Percentiles rank a stretch among this genome's conserved stretches.
Conservation (phyloP, 2,888 invertebrate species). For the Erebia epiphron region DNA sequence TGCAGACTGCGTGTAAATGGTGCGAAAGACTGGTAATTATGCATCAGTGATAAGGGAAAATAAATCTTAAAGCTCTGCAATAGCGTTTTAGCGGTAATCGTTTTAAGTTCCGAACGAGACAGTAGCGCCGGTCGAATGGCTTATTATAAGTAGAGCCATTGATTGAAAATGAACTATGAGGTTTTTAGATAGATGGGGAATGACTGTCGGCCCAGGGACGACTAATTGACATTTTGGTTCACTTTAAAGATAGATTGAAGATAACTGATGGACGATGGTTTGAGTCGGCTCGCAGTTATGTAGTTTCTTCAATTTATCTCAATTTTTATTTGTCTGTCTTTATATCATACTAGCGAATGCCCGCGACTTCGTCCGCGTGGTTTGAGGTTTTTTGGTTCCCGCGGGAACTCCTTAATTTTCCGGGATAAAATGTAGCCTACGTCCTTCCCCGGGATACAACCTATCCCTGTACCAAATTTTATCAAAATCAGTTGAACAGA, state of each 20-base stretch:
- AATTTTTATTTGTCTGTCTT: no score
- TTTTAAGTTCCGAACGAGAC: slow-evolving; percentile 46
- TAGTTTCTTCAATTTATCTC: no score
- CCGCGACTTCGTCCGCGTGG: no score
- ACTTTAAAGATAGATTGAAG: not conserved
- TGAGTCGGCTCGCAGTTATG: not conserved
- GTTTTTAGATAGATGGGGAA: slow-evolving; percentile 32
- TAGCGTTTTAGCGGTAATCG: slow-evolving; percentile 39
- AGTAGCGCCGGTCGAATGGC: slow-evolving; percentile 50
- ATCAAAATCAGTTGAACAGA: no score
- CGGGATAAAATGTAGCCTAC: no score
- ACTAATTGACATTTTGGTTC: slow-evolving; percentile 36
- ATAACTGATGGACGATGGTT: slow-evolving; percentile 2
- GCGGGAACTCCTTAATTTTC: no score
- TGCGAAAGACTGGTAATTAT: slow-evolving; percentile 42
- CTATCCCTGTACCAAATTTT: no score
- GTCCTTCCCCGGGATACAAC: no score
- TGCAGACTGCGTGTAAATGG: slow-evolving; percentile 29
- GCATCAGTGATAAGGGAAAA: slow-evolving; percentile 42
- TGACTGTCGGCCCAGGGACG: slow-evolving; percentile 30
- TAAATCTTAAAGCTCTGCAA: slow-evolving; percentile 41
- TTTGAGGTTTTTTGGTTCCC: no score
- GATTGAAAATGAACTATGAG: slow-evolving; percentile 51
- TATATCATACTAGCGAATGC: no score
- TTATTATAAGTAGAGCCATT: slow-evolving; percentile 51